Conservation (phyloP, 2,797 vertebrate genomes). For the Platalea minor region DNA sequence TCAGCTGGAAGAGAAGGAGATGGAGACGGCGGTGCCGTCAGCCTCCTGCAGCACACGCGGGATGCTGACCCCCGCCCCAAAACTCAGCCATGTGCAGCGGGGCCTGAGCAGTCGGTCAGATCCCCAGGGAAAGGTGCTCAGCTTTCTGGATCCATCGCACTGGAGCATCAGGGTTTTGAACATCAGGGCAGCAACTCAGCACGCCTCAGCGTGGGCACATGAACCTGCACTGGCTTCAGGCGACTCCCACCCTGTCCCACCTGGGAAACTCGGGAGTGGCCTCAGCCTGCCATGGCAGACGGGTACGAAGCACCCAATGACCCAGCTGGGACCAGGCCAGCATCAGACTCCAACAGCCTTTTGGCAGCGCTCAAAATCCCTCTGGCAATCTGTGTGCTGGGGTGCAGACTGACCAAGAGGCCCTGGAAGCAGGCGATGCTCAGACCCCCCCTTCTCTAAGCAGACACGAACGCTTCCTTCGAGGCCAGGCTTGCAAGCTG, state of each 20-base stretch:
- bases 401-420: rapidly evolving
- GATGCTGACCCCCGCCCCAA: too few relatives aligned
- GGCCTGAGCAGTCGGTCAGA: rapidly evolving
- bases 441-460: neutral
- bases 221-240: neutral
- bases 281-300: neutral
- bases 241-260: neutral
- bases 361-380: neutral
- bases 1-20: slow-evolving; percentile 71
- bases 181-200: neutral
- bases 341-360: rapidly evolving
- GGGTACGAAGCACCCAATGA: neutral
- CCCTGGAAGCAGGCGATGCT: neutral
- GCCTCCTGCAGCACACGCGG: rapidly evolving
- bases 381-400: neutral
- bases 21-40: rapidly evolving
- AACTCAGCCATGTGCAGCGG: neutral
- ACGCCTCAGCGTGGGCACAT: rapidly evolving
- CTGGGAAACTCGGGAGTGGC: rapidly evolving
- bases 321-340: neutral
- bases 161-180: neutral
- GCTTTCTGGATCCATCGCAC: neutral
- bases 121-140: neutral
- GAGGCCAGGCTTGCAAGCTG: neutral
- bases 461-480: rapidly evolving